Conservation (phyloP, 2,888 invertebrate genomes). For the Trissolcus japonicus region DNA sequence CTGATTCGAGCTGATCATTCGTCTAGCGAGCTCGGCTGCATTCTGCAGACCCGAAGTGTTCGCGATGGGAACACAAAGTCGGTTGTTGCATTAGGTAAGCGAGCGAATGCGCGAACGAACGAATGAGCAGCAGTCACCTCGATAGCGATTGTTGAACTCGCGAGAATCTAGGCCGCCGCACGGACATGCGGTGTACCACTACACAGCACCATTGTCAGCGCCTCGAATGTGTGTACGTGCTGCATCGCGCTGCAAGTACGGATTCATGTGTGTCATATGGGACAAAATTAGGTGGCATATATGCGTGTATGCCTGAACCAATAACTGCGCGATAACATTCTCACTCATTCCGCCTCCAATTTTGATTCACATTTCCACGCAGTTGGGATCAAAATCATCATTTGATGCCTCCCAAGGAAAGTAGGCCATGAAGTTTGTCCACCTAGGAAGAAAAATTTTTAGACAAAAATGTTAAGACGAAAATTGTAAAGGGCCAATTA, state of each 20-base stretch:
- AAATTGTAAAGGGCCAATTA: too few species aligned
- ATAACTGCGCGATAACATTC: constrained; percentile 52
- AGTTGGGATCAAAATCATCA: too few species aligned
- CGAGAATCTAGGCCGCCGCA: constrained; percentile 77
- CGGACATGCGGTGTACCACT: constrained; percentile 76
- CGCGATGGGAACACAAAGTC: constrained; percentile 65
- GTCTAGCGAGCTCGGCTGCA: constrained; percentile 10
- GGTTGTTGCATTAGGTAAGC: constrained; percentile 66
- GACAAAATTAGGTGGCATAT: constrained; percentile 43
- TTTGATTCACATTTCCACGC: constrained; percentile 1
- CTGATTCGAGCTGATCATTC: constrained; percentile 20
- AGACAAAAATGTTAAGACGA: too few species aligned
- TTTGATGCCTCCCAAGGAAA: neutral
- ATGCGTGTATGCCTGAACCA: constrained; percentile 32
- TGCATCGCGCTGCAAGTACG: constrained; percentile 40
- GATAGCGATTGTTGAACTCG: constrained; percentile 76
- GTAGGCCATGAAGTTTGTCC: neutral
- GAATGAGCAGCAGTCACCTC: constrained; percentile 72
- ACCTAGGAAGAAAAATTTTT: neutral
- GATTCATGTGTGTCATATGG: constrained; percentile 44
- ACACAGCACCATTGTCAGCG: constrained; percentile 63
- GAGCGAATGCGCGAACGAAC: constrained; percentile 59
- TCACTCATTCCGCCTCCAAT: neutral
- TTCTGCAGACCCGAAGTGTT: constrained; percentile 24
- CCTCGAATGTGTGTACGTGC: constrained; percentile 58